phyloP scores from a whole-genome alignment of 1,140 invertebrate genomes.

The Ceratosolen solmsi region DNA sequence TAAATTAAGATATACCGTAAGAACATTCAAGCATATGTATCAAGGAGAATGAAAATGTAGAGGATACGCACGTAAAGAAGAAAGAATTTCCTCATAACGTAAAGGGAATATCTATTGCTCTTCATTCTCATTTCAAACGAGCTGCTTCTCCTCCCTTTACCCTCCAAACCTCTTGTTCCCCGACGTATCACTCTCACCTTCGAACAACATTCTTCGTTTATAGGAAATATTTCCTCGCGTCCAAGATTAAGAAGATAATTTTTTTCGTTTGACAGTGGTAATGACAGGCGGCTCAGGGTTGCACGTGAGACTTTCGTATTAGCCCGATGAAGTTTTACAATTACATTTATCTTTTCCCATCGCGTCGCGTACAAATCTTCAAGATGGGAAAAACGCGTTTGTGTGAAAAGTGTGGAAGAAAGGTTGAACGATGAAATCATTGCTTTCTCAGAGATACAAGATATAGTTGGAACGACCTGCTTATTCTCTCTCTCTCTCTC shows the following conservation, averaged over 20 bases:
- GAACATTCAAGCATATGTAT: background rate
- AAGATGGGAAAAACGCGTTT: background rate
- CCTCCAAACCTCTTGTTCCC: background rate
- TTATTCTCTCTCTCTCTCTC: background rate
- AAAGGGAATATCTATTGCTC: background rate
- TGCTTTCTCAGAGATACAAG: background rate
- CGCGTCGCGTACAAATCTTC: background rate
- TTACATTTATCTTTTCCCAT: constrained; percentile 20
- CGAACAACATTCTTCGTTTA: constrained; percentile 22
- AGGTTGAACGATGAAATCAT: background rate
- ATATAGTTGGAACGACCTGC: background rate
- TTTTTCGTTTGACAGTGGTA: background rate
- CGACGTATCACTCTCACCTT: background rate
- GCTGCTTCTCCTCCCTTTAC: too few relatives aligned
- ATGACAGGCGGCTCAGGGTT: background rate
- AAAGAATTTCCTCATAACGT: background rate
- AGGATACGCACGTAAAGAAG: background rate
- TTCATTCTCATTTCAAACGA: too few relatives aligned
- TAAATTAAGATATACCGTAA: constrained; percentile 25
- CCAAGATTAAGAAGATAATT: constrained; percentile 36
- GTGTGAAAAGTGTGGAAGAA: background rate
- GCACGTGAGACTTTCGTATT: constrained; percentile 8
- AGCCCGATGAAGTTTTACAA: constrained; percentile 4
- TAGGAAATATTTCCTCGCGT: background rate
- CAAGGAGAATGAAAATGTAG: background rate